Percentiles rank a stretch among this genome's conserved stretches.
phyloP scores from a whole-genome alignment of 2,797 vertebrate species.

The Schizopygopsis pylzovi region DNA sequence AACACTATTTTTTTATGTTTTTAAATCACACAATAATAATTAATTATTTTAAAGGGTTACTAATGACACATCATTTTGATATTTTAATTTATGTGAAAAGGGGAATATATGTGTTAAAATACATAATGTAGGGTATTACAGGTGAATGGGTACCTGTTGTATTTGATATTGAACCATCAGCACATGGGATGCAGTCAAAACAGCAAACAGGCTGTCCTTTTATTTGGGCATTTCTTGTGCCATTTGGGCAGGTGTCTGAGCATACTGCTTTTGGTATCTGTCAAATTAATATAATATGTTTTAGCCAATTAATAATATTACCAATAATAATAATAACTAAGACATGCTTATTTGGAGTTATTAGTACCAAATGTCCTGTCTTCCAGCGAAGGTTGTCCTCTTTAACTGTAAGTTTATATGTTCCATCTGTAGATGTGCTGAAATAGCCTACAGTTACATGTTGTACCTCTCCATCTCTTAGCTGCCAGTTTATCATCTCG shows the following conservation, averaged over 20 bases:
- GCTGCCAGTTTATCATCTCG: slow-evolving; percentile 81
- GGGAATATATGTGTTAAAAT: too few species aligned
- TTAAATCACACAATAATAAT: too few species aligned
- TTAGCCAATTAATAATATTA: not conserved
- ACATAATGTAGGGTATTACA: not conserved
- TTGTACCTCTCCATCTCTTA: slow-evolving; percentile 73
- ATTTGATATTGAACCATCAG: slow-evolving; percentile 76
- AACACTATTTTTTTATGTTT: too few species aligned
- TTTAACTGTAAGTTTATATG: slow-evolving; percentile 69
- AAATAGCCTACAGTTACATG: slow-evolving; percentile 77
- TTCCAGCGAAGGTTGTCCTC: slow-evolving; percentile 74
- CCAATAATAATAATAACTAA: not conserved
- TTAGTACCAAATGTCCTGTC: slow-evolving; percentile 69
- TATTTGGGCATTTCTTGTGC: slow-evolving; percentile 75
- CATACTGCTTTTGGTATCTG: slow-evolving; percentile 76
- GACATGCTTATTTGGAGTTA: not conserved
- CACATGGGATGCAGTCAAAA: slow-evolving; percentile 78
- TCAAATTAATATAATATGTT: slow-evolving; percentile 27
- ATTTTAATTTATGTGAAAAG: too few species aligned
- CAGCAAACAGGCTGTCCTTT: slow-evolving; percentile 74
- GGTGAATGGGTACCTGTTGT: slow-evolving; percentile 66
- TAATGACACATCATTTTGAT: too few species aligned
- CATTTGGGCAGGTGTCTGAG: slow-evolving; percentile 68
- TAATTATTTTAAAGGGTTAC: not conserved
- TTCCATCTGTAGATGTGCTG: slow-evolving; percentile 55